These are phyloP conservation scores for Phenganax stokvisi DNA, from an alignment of 92 coral and sea anemone genomes.

Conservation along the genomic window DNA sequence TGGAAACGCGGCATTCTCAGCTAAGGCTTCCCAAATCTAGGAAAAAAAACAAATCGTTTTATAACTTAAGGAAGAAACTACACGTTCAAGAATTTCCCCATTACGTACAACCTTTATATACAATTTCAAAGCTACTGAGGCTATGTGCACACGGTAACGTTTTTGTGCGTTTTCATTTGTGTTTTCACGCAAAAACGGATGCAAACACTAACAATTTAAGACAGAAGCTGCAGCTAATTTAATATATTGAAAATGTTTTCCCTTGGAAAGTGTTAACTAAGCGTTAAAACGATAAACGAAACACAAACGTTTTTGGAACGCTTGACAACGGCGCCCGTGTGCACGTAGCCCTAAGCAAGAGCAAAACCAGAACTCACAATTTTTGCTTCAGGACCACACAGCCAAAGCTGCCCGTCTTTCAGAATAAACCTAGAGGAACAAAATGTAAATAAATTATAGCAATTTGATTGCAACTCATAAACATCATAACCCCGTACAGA, in stretches of 20 bases:
- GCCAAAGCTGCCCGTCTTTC: conserved; percentile 97
- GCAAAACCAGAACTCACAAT: conserved; percentile 50
- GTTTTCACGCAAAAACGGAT: too few species aligned
- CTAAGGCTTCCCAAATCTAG: conserved; percentile 95
- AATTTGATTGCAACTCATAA: neutral
- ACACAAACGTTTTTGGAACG: too few species aligned
- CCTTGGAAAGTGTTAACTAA: too few species aligned
- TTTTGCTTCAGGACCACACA: conserved; percentile 94
- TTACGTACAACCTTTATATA: neutral
- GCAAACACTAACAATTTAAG: too few species aligned
- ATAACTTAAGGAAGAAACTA: neutral
- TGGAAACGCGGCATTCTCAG: conserved; percentile 84
- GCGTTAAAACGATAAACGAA: too few species aligned
- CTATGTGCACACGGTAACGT: too few species aligned
- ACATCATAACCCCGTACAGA: neutral
- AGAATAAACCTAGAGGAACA: conserved; percentile 64
- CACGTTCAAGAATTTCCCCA: neutral
- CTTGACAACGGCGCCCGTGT: too few species aligned
- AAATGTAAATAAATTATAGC: neutral
- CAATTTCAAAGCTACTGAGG: neutral
- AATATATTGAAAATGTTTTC: too few species aligned
- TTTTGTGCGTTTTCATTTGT: too few species aligned
- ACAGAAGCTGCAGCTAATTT: too few species aligned
- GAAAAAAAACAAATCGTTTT: neutral
- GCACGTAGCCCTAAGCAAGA: too few species aligned